These are phyloP conservation scores for Murina feae DNA, from an alignment of 2,113 vertebrate species.

Conservation along the genomic window DNA sequence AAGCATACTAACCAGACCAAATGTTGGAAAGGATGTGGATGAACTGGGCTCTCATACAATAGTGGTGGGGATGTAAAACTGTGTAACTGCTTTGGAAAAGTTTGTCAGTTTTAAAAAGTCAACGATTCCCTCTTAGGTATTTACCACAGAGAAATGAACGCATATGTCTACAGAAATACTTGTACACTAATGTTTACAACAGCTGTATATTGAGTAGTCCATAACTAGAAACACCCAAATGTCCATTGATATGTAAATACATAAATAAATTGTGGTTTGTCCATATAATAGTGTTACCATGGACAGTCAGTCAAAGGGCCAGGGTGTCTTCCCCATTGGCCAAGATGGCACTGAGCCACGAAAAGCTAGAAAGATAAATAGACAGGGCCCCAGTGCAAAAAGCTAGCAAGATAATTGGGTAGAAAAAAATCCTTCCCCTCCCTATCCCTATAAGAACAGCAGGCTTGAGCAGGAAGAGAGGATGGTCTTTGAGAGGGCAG, in stretches of 20 bases:
- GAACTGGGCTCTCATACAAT: background rate
- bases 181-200: background rate
- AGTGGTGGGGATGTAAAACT: background rate
- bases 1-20: background rate
- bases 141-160: conserved; percentile 6
- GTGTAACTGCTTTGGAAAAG: background rate
- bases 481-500: no score
- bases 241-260: background rate
- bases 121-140: background rate
- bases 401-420: no score
- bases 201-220: background rate
- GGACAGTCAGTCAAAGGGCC: no score
- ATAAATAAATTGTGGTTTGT: background rate
- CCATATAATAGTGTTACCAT: background rate
- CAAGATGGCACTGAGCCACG: no score
- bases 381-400: no score
- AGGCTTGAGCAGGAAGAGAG: no score
- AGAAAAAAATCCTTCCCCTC: no score
- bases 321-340: no score
- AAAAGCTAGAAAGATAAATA: no score
- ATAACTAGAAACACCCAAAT: background rate
- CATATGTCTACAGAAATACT: background rate
- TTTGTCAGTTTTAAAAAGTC: background rate
- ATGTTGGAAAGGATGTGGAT: background rate
- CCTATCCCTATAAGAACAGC: no score